Evolutionary conservation across 1,140 invertebrate genomes (phyloP).

Genomic region (Plutomurus gul): DNA sequence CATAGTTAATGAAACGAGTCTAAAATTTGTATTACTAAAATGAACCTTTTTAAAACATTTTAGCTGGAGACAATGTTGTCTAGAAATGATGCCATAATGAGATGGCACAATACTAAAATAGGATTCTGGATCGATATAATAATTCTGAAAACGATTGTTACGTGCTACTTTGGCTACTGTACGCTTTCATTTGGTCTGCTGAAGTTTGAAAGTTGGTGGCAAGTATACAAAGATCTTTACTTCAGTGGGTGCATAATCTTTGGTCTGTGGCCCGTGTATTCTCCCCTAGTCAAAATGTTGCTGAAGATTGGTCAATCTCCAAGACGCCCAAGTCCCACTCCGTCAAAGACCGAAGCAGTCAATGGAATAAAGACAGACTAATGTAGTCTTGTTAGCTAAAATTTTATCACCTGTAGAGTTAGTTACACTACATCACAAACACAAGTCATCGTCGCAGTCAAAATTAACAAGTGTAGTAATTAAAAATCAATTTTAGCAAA

Average conservation of each 20-base stretch:
- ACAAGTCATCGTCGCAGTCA: too few species aligned
- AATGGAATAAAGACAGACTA: slow-evolving; percentile 40
- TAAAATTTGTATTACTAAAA: neutral
- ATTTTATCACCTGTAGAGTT: too few species aligned
- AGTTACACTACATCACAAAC: too few species aligned
- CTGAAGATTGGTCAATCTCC: neutral
- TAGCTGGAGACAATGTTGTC: slow-evolving; percentile 57
- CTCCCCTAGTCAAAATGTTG: slow-evolving; percentile 56
- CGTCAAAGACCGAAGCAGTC: neutral
- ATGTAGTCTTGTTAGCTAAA: neutral
- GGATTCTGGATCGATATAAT: slow-evolving; percentile 55
- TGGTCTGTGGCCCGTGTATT: slow-evolving; percentile 64
- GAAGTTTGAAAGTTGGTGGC: slow-evolving; percentile 68
- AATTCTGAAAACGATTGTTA: slow-evolving; percentile 74
- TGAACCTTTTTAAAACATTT: slow-evolving; percentile 36
- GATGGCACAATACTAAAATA: slow-evolving; percentile 47
- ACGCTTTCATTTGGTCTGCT: slow-evolving; percentile 79
- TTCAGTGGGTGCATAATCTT: slow-evolving; percentile 70
- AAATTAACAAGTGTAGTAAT: too few species aligned
- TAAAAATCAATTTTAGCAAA: too few species aligned
- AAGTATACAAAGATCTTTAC: slow-evolving; percentile 66
- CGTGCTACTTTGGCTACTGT: slow-evolving; percentile 84
- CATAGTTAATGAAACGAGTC: neutral
- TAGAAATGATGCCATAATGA: slow-evolving; percentile 54
- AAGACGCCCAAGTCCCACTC: neutral